phyloP scores from a whole-genome alignment of 2,888 invertebrate genomes.

The Eugnorisma glareosa region DNA sequence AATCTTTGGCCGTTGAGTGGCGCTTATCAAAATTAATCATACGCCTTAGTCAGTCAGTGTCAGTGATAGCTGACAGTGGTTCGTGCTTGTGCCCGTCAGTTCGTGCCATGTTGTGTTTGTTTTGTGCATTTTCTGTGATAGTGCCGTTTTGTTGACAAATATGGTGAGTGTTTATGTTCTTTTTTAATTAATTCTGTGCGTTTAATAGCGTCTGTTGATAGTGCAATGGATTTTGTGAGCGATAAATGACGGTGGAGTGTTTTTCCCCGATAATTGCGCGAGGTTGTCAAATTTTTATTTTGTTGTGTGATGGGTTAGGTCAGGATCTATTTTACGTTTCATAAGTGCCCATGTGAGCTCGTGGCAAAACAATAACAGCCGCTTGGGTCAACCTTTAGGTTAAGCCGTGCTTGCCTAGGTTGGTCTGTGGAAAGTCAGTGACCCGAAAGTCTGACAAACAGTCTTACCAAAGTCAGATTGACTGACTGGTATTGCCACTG shows the following conservation, averaged over 20 bases:
- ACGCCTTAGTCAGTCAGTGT: conserved; percentile 56
- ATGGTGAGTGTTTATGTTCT: conserved; percentile 66
- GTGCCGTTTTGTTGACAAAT: conserved; percentile 62
- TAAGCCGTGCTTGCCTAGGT: too few relatives aligned
- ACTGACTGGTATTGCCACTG: too few relatives aligned
- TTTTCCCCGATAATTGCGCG: not conserved
- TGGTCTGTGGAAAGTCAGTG: too few relatives aligned
- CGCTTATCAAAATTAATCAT: conserved; percentile 81
- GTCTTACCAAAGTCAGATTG: too few relatives aligned
- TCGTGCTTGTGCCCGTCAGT: conserved; percentile 53
- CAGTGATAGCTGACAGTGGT: conserved; percentile 63
- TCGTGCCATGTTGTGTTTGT: conserved; percentile 59
- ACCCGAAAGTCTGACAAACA: too few relatives aligned
- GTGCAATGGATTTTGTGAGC: not conserved
- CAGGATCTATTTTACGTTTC: not conserved
- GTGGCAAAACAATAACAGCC: too few relatives aligned
- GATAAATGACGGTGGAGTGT: conserved; percentile 17
- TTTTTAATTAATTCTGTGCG: not conserved
- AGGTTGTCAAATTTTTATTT: conserved; percentile 26
- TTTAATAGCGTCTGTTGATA: not conserved
- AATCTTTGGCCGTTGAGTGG: conserved; percentile 76
- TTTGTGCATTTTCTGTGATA: conserved; percentile 65
- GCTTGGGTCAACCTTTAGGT: too few relatives aligned
- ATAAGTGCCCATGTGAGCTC: too few relatives aligned
- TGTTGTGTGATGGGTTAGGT: not conserved